Evolutionary conservation across 2,797 vertebrate genomes (phyloP).

Genomic region (Cryptoprocta ferox): DNA sequence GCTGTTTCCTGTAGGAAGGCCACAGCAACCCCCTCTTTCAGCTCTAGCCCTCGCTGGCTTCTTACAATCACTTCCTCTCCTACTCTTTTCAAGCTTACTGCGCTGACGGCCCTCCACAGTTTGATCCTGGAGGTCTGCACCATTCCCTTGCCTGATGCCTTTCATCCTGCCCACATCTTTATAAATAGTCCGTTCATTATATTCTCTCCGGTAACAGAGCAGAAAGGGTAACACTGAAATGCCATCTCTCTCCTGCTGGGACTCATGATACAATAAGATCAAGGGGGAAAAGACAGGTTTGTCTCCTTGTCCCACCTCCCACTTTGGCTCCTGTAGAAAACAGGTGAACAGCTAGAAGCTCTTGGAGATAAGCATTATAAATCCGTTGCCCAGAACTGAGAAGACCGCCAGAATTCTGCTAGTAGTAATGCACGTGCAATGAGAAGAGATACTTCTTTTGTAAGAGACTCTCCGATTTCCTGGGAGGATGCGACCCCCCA

Average conservation of each 20-base stretch:
- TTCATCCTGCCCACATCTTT: neutral
- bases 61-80: neutral
- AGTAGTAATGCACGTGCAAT: neutral
- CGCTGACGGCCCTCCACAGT: neutral
- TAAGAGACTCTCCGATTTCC: conserved; percentile 5
- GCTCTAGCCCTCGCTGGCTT: neutral
- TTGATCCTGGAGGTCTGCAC: neutral
- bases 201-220: too few species aligned
- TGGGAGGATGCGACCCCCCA: neutral
- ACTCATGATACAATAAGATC: neutral
- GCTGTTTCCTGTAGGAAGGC: neutral
- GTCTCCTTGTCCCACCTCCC: neutral
- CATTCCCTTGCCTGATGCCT: neutral
- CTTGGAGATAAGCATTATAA: neutral
- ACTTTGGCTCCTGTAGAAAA: neutral
- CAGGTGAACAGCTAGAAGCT: neutral
- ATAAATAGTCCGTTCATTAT: neutral
- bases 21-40: neutral
- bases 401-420: neutral
- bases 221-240: neutral
- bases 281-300: neutral
- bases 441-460: neutral
- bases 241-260: neutral
- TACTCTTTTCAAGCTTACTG: neutral
- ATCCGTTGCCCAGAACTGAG: neutral